Evolutionary conservation across 2,797 vertebrate species (phyloP).

Genomic region (Calcarius lapponicus): DNA sequence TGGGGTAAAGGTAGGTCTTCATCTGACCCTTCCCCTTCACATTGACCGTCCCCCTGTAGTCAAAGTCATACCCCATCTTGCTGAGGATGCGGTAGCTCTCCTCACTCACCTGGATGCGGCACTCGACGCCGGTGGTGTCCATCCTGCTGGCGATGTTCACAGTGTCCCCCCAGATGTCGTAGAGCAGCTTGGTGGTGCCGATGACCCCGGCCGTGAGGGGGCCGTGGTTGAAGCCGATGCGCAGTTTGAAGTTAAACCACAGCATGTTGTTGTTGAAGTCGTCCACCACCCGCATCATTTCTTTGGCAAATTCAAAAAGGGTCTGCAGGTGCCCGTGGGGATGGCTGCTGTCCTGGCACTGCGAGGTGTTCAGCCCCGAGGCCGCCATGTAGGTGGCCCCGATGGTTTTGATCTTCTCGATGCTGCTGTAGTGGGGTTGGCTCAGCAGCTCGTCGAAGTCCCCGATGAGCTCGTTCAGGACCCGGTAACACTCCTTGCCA

Average conservation of each 20-base stretch:
- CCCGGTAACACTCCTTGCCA: constrained; percentile 96
- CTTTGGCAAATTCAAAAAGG: constrained; percentile 94
- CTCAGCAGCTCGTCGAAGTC: constrained; percentile 96
- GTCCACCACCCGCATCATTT: constrained; percentile 97
- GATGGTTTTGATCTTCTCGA: constrained; percentile 99
- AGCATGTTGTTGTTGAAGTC: constrained; percentile 99
- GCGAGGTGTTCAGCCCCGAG: constrained; percentile 88
- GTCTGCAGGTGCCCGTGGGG: constrained; percentile 89
- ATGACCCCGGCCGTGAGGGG: constrained; percentile 96
- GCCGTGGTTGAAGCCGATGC: constrained; percentile 96
- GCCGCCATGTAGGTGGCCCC: constrained; percentile 99
- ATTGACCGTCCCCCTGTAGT: constrained; percentile 97
- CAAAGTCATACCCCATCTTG: constrained; percentile 93
- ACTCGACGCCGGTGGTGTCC: constrained; percentile 98
- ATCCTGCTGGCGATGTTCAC: constrained; percentile 99
- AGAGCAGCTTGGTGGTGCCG: constrained; percentile 96
- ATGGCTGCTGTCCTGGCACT: constrained; percentile 80
- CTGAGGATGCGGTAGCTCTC: constrained; percentile 91
- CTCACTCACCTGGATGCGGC: constrained; percentile 96
- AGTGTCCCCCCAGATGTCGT: constrained; percentile 99
- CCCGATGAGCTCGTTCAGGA: constrained; percentile 95
- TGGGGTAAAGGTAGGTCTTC: constrained; percentile 98
- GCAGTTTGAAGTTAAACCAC: constrained; percentile 96
- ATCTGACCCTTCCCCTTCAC: constrained; percentile 99
- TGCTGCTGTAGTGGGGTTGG: constrained; percentile 85